Base-by-base conservation (phyloP, 2,113 vertebrate genomes). In the Brienomyrus brachyistius region DNA sequence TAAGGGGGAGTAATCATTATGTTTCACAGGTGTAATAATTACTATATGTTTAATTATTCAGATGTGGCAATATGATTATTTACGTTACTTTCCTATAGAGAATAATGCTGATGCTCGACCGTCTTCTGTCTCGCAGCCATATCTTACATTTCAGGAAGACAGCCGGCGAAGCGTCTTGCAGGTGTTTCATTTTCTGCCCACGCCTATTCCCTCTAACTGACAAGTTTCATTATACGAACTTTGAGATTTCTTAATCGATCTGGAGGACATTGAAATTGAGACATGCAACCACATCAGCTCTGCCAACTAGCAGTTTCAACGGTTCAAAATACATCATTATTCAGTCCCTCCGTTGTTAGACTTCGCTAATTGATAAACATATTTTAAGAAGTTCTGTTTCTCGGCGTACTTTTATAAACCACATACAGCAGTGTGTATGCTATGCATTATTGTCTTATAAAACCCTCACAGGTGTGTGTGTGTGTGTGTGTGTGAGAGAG, bases 121-220 rank as follows among this genome's bases (percentile, higher is more conserved):
- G 0, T 40, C 40, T 40, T 54, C 56, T 86, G 87, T 92, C 90
- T 83, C 48, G 21, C 82, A 86, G 59, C 87, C 74, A 66, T 88
- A 90, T 90, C 82, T 90, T 91, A 82, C 9, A 31, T 90, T 90
- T 92, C 91, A 92, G 91, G 91, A 91, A 74, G 70, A 91, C 90
- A 87, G 88, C 92, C 89, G 89, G 80, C 86, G 90, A 89, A 45
- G 5, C 45, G 21, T 48, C 45, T n/a, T 31, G 62, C 62, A 4
- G 82, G 10, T 7, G 43, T 21, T 13, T 48, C 47, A 48, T 50
- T 74, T 89, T 88, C 88, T 91, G 88, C 89, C 87, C 89, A 88
- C 40, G 62, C 86, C 80, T 91, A 87, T 89, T 91, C 86, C 80
- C 62, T 91, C 91, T 84, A 19, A 87, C 90, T 89, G 88, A 84